phyloP scores from a whole-genome alignment of 2,113 vertebrate genomes.

The Upupa epops region DNA sequence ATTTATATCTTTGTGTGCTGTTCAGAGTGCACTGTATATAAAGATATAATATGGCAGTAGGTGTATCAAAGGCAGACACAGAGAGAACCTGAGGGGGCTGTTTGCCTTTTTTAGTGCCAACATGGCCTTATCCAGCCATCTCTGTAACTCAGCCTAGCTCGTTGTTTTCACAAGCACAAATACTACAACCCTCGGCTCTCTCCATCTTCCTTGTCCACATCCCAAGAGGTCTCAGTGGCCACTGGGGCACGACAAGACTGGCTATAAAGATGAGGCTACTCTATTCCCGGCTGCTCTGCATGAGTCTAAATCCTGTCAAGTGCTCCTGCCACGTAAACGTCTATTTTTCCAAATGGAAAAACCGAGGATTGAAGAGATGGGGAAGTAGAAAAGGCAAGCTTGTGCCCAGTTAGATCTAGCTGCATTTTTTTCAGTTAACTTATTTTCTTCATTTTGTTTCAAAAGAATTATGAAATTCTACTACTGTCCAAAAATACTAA shows the following conservation, averaged over 20 bases:
- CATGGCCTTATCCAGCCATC: neutral
- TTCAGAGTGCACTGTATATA: neutral
- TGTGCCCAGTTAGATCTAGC: slow-evolving; percentile 11
- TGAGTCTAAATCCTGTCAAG: neutral
- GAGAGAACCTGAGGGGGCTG: neutral
- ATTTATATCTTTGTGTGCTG: neutral
- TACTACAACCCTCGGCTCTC: neutral
- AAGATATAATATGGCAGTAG: neutral
- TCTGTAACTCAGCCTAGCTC: neutral
- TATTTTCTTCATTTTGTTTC: neutral
- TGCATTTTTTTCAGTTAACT: slow-evolving; percentile 24
- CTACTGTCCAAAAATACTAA: slow-evolving; percentile 54
- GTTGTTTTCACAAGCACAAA: neutral
- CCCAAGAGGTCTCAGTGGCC: neutral
- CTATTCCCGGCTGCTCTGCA: neutral
- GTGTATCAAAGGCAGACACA: neutral
- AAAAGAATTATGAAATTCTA: slow-evolving; percentile 47
- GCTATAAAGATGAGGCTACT: neutral
- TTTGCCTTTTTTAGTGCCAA: neutral
- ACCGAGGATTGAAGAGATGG: neutral
- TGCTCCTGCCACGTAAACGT: slow-evolving; percentile 36
- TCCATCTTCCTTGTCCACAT: neutral
- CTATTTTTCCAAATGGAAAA: slow-evolving; percentile 49
- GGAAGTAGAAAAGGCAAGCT: neutral
- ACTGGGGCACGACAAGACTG: neutral